Evolutionary conservation across 30 jellyfish, hydroid and myxozoan genomes (phyloP).

Genomic region (Hydractinia echinata): DNA sequence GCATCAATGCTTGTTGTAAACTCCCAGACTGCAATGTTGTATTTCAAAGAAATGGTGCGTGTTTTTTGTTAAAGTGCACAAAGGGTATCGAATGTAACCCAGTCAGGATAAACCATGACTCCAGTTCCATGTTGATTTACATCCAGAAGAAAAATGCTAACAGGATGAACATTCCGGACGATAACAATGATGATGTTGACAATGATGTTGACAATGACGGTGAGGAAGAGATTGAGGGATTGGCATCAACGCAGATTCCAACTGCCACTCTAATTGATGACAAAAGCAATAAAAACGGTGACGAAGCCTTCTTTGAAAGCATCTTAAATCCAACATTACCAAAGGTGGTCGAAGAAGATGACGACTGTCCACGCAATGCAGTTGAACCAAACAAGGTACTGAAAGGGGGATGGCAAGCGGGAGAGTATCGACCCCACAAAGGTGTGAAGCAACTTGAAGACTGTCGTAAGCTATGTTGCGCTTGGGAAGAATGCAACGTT

Average conservation of each 20-base stretch:
- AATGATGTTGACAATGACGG: background rate
- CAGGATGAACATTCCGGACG: background rate
- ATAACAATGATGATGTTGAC: background rate
- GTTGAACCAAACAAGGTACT: conserved; percentile 38
- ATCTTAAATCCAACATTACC: too few relatives aligned
- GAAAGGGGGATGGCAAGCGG: conserved; percentile 90
- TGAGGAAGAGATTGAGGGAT: background rate
- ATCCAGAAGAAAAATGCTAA: conserved; percentile 35
- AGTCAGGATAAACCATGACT: conserved; percentile 29
- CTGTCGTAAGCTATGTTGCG: conserved; percentile 69
- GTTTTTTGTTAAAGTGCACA: conserved; percentile 71
- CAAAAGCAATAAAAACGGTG: background rate
- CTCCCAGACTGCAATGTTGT: conserved; percentile 60
- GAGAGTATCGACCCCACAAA: conserved; percentile 48
- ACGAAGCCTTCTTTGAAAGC: background rate
- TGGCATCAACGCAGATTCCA: background rate
- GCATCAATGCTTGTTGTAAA: conserved; percentile 62
- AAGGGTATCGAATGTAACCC: conserved; percentile 57
- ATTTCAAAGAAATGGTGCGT: conserved; percentile 35
- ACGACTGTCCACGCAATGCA: conserved; percentile 24
- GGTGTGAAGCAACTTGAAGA: conserved; percentile 52
- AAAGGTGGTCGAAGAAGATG: too few relatives aligned
- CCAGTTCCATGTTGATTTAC: conserved; percentile 34
- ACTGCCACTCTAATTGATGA: background rate
- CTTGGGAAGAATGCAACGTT: conserved; percentile 56